These are phyloP conservation scores for Rhineura floridana DNA, from an alignment of 2,113 vertebrate genomes.

Conservation along the genomic window DNA sequence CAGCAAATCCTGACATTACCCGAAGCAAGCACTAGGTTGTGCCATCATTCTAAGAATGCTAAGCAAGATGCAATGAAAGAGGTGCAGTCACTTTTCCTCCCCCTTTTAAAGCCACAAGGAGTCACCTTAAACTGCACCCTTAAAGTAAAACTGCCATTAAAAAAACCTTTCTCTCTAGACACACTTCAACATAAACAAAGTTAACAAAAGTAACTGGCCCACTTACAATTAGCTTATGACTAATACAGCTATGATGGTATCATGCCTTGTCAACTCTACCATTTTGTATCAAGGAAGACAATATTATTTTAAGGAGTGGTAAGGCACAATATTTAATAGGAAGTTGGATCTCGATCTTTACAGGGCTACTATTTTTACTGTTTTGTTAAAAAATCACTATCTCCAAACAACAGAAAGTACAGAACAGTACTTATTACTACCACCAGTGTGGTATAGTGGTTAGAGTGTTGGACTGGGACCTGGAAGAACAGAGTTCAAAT, in stretches of 20 bases:
- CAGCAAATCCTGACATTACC: neutral
- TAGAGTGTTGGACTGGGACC: too few species aligned
- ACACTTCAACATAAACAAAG: neutral
- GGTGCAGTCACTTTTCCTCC: neutral
- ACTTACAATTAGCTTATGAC: neutral
- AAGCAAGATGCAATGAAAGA: neutral
- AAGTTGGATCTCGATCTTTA: neutral
- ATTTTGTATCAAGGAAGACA: neutral
- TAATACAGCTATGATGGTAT: neutral
- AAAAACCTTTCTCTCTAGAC: neutral
- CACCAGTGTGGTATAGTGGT: too few species aligned
- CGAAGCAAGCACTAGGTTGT: slow-evolving; percentile 62
- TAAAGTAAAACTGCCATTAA: neutral
- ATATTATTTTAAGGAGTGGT: neutral
- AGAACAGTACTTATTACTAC: too few species aligned
- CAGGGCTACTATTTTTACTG: neutral
- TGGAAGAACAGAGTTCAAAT: too few species aligned
- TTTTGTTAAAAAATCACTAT: too few species aligned
- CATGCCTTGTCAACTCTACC: neutral
- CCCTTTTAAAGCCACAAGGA: neutral
- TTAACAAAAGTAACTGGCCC: neutral
- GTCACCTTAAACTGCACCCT: neutral
- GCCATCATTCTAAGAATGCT: slow-evolving; percentile 41
- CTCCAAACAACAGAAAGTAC: too few species aligned
- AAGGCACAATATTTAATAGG: neutral